These are phyloP conservation scores for Serranochromis macrocephalus DNA, from an alignment of 2,113 vertebrate species.

Conservation along the genomic window DNA sequence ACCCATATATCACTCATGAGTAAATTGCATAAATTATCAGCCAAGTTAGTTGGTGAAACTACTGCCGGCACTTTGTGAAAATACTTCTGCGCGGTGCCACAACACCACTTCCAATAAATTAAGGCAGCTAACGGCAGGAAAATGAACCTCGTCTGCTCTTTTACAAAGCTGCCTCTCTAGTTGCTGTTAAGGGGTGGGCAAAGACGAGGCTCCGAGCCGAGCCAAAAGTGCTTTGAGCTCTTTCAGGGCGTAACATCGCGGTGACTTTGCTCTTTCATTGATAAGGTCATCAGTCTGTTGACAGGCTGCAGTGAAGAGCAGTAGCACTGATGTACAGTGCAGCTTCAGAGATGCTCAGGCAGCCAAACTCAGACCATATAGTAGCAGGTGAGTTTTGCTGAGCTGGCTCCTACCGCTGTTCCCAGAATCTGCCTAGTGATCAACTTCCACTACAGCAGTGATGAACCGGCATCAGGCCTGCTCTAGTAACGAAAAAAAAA, in stretches of 20 bases:
- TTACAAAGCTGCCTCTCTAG: not conserved
- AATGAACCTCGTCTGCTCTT: not conserved
- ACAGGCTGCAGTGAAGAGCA: slow-evolving; percentile 50
- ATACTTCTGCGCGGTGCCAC: slow-evolving; percentile 20
- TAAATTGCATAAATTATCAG: slow-evolving; percentile 17
- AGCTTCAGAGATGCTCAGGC: slow-evolving; percentile 34
- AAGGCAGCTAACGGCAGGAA: slow-evolving; percentile 21
- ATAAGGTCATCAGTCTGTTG: slow-evolving; percentile 66
- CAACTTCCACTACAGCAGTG: slow-evolving; percentile 56
- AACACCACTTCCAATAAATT: slow-evolving; percentile 35
- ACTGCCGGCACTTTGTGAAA: slow-evolving; percentile 7
- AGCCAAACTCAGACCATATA: slow-evolving; percentile 45
- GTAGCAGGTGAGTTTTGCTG: slow-evolving; percentile 67
- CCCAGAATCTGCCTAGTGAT: slow-evolving; percentile 69
- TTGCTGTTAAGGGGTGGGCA: not conserved
- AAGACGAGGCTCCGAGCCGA: not conserved
- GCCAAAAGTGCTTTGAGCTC: slow-evolving; percentile 1
- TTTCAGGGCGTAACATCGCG: slow-evolving; percentile 11
- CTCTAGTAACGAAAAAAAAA: not conserved
- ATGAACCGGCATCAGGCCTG: slow-evolving; percentile 42
- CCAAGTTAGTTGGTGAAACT: slow-evolving; percentile 5
- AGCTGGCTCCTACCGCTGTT: slow-evolving; percentile 61
- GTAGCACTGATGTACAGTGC: slow-evolving; percentile 29
- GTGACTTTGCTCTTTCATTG: slow-evolving; percentile 68
- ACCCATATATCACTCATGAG: slow-evolving; percentile 1